Evolutionary conservation across 1,140 invertebrate genomes (phyloP).

Genomic region (Drosophila malerkotliana): DNA sequence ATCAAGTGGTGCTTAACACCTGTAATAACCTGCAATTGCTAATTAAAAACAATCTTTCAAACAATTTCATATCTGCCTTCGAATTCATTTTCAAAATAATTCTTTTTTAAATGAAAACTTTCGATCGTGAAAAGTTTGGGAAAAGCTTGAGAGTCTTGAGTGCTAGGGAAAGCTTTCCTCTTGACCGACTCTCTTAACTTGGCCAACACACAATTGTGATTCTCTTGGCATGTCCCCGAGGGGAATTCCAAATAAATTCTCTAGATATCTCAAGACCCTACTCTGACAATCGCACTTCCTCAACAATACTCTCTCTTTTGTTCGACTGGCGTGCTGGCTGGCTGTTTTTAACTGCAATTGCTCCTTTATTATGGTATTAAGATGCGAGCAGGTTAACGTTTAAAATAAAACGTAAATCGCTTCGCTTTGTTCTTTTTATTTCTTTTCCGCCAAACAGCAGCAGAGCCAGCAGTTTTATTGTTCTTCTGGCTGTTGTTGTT

Average conservation of each 20-base stretch:
- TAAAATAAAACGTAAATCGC: slow-evolving; percentile 57
- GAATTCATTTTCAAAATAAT: neutral
- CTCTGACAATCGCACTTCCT: too few species aligned
- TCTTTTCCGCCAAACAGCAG: slow-evolving; percentile 28
- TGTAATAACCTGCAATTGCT: slow-evolving; percentile 6
- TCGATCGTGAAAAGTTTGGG: slow-evolving; percentile 14
- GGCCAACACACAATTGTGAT: neutral
- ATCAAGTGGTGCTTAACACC: slow-evolving; percentile 24
- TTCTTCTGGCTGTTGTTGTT: slow-evolving; percentile 33
- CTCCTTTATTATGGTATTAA: slow-evolving; percentile 40
- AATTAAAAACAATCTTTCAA: slow-evolving; percentile 7
- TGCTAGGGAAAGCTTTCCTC: neutral
- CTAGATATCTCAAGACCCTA: neutral
- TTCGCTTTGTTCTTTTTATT: slow-evolving; percentile 53
- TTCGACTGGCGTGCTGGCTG: neutral
- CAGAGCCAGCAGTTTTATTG: slow-evolving; percentile 44
- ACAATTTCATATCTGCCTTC: neutral
- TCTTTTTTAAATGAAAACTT: slow-evolving; percentile 9
- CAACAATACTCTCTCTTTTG: slow-evolving; percentile 22
- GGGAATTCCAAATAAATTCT: slow-evolving; percentile 43
- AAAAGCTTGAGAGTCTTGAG: slow-evolving; percentile 14
- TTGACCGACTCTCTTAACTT: slow-evolving; percentile 22
- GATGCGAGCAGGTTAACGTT: slow-evolving; percentile 26
- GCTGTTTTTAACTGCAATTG: slow-evolving; percentile 44
- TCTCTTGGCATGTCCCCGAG: slow-evolving; percentile 17